phyloP scores from a whole-genome alignment of 2,797 vertebrate genomes.

The Pseudochaenichthys georgianus region DNA sequence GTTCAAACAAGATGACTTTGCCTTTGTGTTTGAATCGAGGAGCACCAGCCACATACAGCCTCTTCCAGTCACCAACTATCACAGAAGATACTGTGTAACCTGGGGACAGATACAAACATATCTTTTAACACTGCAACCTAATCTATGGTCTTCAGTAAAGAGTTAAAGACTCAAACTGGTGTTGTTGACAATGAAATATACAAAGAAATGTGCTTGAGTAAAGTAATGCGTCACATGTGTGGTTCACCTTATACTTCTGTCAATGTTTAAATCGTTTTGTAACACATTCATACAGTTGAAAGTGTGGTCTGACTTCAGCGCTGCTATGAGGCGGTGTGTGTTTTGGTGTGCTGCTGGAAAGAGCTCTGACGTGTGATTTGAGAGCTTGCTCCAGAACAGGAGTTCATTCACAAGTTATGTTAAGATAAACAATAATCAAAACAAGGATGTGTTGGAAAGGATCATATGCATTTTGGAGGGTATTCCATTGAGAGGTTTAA shows the following conservation, averaged over 20 bases:
- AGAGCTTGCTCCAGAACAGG: slow-evolving; percentile 13
- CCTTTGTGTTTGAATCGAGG: slow-evolving; percentile 97
- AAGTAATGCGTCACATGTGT: background rate
- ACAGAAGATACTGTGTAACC: slow-evolving; percentile 95
- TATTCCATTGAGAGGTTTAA: background rate
- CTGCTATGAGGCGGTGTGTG: background rate
- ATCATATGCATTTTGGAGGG: background rate
- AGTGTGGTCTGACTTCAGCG: slow-evolving; percentile 4
- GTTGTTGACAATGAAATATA: background rate
- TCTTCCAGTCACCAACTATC: slow-evolving; percentile 83
- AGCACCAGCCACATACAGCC: slow-evolving; percentile 91
- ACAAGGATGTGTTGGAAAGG: background rate
- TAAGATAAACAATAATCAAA: slow-evolving; percentile 8
- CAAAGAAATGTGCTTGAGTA: background rate
- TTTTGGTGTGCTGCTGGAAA: slow-evolving; percentile 1
- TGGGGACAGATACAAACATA: slow-evolving; percentile 62
- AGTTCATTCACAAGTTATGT: slow-evolving; percentile 13
- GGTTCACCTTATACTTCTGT: background rate
- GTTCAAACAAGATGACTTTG: slow-evolving; percentile 94
- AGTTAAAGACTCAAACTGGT: background rate
- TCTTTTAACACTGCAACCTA: background rate
- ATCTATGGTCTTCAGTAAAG: background rate
- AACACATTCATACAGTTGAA: background rate
- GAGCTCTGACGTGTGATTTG: background rate
- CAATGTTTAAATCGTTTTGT: background rate